Conservation (phyloP, 2,797 vertebrate species). For the Pipistrellus kuhlii region DNA sequence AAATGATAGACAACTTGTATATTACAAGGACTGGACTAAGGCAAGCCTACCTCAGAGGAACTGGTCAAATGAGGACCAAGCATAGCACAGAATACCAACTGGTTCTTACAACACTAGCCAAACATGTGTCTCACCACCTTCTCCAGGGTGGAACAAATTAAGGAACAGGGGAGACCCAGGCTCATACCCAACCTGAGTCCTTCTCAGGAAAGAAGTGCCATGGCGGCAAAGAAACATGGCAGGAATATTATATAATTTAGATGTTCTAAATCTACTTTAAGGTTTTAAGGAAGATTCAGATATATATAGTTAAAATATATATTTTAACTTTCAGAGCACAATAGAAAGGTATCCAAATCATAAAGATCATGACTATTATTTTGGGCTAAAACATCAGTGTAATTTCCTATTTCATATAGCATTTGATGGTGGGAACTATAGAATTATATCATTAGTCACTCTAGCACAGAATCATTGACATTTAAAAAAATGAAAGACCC, state of each 20-base stretch:
- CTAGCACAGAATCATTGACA: not conserved
- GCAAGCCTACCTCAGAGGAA: too few relatives aligned
- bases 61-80: not conserved
- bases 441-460: not conserved
- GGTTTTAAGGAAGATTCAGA: not conserved
- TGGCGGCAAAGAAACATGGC: not conserved
- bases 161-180: not conserved
- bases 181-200: not conserved
- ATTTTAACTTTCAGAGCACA: not conserved
- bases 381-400: not conserved
- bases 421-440: not conserved
- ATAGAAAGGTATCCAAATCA: not conserved
- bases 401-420: not conserved
- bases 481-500: not conserved
- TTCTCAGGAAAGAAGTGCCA: not conserved
- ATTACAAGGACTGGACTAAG: not conserved
- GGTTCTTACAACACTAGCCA: too few relatives aligned
- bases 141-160: not conserved
- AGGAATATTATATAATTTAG: not conserved
- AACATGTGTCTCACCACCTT: accelerated
- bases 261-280: not conserved
- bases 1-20: not conserved
- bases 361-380: not conserved
- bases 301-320: not conserved
- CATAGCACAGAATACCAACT: not conserved